phyloP scores from a whole-genome alignment of 23 tunicate species.

The Trididemnum nubilum region DNA sequence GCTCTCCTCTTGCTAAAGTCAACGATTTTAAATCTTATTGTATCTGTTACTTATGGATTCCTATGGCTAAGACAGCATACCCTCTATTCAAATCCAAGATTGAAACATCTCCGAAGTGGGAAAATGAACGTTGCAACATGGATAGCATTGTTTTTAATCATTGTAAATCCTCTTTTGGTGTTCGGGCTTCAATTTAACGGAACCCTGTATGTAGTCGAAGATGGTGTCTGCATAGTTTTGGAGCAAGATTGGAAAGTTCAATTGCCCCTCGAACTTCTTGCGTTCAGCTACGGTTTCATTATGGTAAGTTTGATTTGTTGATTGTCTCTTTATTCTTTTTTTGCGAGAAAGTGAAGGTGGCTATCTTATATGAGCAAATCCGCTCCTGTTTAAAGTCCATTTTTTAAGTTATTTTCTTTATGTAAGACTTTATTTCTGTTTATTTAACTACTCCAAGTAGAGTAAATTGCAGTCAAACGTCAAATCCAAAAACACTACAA shows the following conservation, averaged over 20 bases:
- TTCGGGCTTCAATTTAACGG: constrained; percentile 56
- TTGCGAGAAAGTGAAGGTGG: background rate
- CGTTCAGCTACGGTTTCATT: constrained; percentile 46
- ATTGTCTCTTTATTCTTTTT: background rate
- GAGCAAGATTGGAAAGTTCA: background rate
- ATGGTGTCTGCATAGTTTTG: constrained; percentile 31
- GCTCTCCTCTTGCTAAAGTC: constrained; percentile 32
- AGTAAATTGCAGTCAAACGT: too few species aligned
- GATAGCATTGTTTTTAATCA: constrained; percentile 8
- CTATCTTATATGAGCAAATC: too few species aligned
- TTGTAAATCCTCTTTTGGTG: constrained; percentile 37
- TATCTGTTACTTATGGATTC: constrained; percentile 33
- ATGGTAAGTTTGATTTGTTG: constrained; percentile 38
- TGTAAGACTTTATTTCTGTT: too few species aligned
- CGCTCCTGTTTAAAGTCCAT: too few species aligned
- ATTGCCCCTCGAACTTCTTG: constrained; percentile 14
- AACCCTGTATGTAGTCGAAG: background rate
- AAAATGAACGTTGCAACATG: constrained; percentile 20
- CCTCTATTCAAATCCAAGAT: constrained; percentile 26
- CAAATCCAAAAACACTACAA: too few species aligned
- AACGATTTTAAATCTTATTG: constrained; percentile 24
- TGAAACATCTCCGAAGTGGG: constrained; percentile 19
- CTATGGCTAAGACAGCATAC: constrained; percentile 39
- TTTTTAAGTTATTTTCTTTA: too few species aligned
- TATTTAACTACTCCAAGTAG: too few species aligned